phyloP scores from a whole-genome alignment of 2,888 invertebrate species.

The Marasmarcha lunaedactyla region DNA sequence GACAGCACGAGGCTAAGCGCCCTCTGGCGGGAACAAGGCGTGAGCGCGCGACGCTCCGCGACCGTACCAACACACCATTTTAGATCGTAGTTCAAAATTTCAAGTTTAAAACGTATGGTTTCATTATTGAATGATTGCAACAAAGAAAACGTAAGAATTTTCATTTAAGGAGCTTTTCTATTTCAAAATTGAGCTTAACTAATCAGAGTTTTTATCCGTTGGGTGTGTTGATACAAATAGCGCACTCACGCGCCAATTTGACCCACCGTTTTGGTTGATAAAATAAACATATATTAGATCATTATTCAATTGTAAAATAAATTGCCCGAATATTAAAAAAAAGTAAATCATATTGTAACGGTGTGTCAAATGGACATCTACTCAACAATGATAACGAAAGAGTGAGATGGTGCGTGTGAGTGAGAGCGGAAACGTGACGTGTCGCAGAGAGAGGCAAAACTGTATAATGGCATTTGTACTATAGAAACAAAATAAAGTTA shows the following conservation, averaged over 20 bases:
- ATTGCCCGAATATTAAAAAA: not conserved
- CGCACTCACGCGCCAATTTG: slow-evolving; percentile 7
- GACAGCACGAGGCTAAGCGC: slow-evolving; percentile 35
- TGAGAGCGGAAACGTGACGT: slow-evolving; percentile 66
- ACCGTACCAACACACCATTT: slow-evolving; percentile 13
- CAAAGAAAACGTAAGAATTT: too few species aligned
- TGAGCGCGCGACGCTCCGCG: slow-evolving; percentile 11
- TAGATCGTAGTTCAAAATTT: too few species aligned
- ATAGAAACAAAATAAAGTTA: slow-evolving; percentile 2
- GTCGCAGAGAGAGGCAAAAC: slow-evolving; percentile 44
- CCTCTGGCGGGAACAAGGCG: slow-evolving; percentile 30
- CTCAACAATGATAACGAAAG: slow-evolving; percentile 51
- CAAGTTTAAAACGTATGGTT: too few species aligned
- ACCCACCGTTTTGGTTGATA: slow-evolving; percentile 9
- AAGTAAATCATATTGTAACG: slow-evolving; percentile 18
- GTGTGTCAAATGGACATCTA: slow-evolving; percentile 32
- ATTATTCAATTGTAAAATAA: not conserved
- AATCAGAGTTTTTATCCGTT: too few species aligned
- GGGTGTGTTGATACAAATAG: not conserved
- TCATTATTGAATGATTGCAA: too few species aligned
- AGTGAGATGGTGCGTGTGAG: slow-evolving; percentile 65
- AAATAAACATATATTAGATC: not conserved
- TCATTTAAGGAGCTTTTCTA: too few species aligned
- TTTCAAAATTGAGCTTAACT: too few species aligned
- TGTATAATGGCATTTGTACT: too few species aligned